A percentile compares a stretch with the other conserved stretches of the same genome.
These are phyloP conservation scores for Meloidogyne exigua DNA, from an alignment of 1,140 invertebrate genomes.

Conservation along the genomic window DNA sequence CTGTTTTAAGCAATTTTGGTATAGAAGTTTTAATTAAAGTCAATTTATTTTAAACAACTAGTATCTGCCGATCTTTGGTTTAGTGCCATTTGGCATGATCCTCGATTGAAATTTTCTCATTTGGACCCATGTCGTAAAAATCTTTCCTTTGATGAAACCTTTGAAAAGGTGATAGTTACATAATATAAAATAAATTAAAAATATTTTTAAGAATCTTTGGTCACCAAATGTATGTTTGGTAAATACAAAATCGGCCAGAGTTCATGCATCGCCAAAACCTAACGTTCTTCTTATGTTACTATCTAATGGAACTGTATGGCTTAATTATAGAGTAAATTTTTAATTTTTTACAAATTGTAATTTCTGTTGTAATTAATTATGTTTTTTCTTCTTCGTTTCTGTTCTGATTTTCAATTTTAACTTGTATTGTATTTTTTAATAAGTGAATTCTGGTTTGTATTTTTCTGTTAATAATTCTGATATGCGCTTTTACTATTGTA, in stretches of 20 bases:
- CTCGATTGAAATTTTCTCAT: constrained; percentile 57
- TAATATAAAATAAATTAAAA: neutral
- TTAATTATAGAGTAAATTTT: constrained; percentile 57
- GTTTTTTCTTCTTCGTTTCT: too few relatives aligned
- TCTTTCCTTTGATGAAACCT: constrained; percentile 62
- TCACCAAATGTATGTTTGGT: constrained; percentile 62
- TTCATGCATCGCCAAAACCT: constrained; percentile 58
- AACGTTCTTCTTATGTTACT: constrained; percentile 62
- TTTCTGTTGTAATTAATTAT: too few relatives aligned
- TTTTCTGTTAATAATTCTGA: neutral
- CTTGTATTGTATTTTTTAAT: too few relatives aligned
- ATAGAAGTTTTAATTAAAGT: neutral
- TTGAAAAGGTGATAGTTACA: constrained; percentile 57
- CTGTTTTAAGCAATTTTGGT: constrained; percentile 52
- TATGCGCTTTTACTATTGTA: neutral
- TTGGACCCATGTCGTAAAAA: constrained; percentile 57
- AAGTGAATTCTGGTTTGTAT: too few relatives aligned
- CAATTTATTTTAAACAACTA: neutral
- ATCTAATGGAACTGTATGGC: constrained; percentile 59
- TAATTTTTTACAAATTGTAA: neutral
- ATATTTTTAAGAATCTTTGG: constrained; percentile 50
- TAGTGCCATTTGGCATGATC: constrained; percentile 61
- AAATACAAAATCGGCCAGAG: constrained; percentile 56
- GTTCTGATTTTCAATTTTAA: too few relatives aligned
- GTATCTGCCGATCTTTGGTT: constrained; percentile 63